Base-by-base conservation (phyloP, 2,113 vertebrate species). In the Esox niger region DNA sequence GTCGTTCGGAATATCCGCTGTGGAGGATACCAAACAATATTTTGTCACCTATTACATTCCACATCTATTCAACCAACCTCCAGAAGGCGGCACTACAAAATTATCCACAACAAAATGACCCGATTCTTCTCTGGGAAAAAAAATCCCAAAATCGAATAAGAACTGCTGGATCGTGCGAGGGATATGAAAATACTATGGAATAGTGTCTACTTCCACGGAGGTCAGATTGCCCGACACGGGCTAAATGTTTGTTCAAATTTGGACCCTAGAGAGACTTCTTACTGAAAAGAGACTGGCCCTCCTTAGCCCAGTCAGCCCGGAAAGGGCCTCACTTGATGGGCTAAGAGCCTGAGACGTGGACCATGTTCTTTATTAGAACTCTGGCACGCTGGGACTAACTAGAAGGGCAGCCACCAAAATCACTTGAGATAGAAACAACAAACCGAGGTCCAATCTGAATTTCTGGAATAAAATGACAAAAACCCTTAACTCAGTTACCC, bases 21-120 rank as follows among this genome's bases (percentile, higher is more conserved):
- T 27, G 64, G 61, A 77, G 87, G 79, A 86, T 87, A 86, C 82
- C 73, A 84, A 87, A 74, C 49, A 74, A 62, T 79, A 67, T 79
- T 82, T 73, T 79, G 65, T 30, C 72, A 62, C 80, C 66, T 30
- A 46, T 35, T 26, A 66, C 59, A 61, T 61, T 26, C n/a, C n/a
- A 65, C 23, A 75, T 75, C 69, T 80, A 66, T 76, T 82, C 75
- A 86, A 71, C 58, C 59, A 74, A 77, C 78, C 26, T 64, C 73
- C 56, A 23, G 75, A 77, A 80, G 77, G 13, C 68, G 68, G 75
- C 70, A 70, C 64, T 2, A 66, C 62, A 61, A 66, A 21, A 38
- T 2, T 21, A 21, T n/a, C 30, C 20, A 10, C 17, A 7, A 52
- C 81, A 76, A 71, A 46, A 61, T 72, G 32, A 69, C 69, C 58